Evolutionary conservation across 1,140 invertebrate genomes (phyloP).

Genomic region (Gerris buenoi): DNA sequence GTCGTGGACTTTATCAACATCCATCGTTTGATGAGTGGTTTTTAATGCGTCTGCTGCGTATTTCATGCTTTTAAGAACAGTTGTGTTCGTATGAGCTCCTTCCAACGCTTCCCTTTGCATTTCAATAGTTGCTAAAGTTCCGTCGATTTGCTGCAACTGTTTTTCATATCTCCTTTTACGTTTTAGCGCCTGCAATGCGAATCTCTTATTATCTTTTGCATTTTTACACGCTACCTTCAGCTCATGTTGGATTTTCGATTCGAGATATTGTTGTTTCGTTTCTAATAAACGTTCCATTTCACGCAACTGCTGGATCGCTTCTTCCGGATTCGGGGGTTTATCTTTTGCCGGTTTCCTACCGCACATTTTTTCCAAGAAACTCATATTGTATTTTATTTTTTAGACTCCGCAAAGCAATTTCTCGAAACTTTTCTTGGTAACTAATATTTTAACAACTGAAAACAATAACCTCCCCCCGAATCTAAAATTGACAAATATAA

Average conservation of each 20-base stretch:
- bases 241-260: constrained; percentile 89
- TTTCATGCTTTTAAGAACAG: constrained; percentile 92
- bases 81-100: constrained; percentile 94
- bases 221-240: constrained; percentile 74
- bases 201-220: constrained; percentile 93
- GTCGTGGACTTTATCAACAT: constrained; percentile 94
- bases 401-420: no score
- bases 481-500: no score
- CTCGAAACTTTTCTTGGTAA: no score
- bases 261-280: constrained; percentile 94
- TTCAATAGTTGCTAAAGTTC: constrained; percentile 94
- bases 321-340: constrained; percentile 72
- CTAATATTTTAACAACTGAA: no score
- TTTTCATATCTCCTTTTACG: constrained; percentile 96
- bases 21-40: constrained; percentile 87
- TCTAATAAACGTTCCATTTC: constrained; percentile 93
- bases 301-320: constrained; percentile 90
- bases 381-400: constrained; percentile 44
- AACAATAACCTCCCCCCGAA: no score
- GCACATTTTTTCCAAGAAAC: constrained; percentile 76
- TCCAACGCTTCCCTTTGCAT: constrained; percentile 94
- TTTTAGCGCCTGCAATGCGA: constrained; percentile 90
- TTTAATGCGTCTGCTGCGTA: constrained; percentile 93
- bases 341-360: constrained; percentile 70
- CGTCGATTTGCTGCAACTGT: constrained; percentile 94